A percentile compares a stretch with the other conserved stretches of the same genome.
These are phyloP conservation scores for Cephus spinipes DNA, from an alignment of 2,888 invertebrate genomes.

Conservation along the genomic window DNA sequence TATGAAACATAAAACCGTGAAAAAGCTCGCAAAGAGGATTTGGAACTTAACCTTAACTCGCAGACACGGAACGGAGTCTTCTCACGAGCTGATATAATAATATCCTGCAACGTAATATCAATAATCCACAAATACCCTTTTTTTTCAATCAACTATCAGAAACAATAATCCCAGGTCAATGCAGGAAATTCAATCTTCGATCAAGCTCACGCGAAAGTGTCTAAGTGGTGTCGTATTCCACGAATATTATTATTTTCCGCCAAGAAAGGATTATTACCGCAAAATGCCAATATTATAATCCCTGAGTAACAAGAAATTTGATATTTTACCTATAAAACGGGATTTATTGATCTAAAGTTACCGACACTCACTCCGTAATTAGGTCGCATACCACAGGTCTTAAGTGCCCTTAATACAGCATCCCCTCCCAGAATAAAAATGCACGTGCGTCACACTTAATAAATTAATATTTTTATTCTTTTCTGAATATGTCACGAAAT, in stretches of 20 bases:
- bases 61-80: background rate
- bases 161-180: slow-evolving; percentile 53
- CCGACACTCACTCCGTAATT: slow-evolving; percentile 55
- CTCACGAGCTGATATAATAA: slow-evolving; percentile 4
- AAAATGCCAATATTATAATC: slow-evolving; percentile 64
- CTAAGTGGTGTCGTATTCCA: slow-evolving; percentile 43
- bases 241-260: slow-evolving; percentile 63
- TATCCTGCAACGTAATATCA: slow-evolving; percentile 53
- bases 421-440: background rate
- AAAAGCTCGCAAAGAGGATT: slow-evolving; percentile 65
- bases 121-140: slow-evolving; percentile 43
- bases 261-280: slow-evolving; percentile 58
- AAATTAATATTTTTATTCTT: background rate
- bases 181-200: slow-evolving; percentile 61
- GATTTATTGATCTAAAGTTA: slow-evolving; percentile 65
- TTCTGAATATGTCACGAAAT: slow-evolving; percentile 24
- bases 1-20: slow-evolving; percentile 66
- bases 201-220: slow-evolving; percentile 18
- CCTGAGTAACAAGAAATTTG: slow-evolving; percentile 51
- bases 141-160: slow-evolving; percentile 55
- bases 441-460: background rate
- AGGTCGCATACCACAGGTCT: slow-evolving; percentile 42
- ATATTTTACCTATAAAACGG: slow-evolving; percentile 54
- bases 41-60: slow-evolving; percentile 40
- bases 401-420: background rate